phyloP scores from a whole-genome alignment of 2,797 vertebrate species.

The Spinibarbus caldwelli region DNA sequence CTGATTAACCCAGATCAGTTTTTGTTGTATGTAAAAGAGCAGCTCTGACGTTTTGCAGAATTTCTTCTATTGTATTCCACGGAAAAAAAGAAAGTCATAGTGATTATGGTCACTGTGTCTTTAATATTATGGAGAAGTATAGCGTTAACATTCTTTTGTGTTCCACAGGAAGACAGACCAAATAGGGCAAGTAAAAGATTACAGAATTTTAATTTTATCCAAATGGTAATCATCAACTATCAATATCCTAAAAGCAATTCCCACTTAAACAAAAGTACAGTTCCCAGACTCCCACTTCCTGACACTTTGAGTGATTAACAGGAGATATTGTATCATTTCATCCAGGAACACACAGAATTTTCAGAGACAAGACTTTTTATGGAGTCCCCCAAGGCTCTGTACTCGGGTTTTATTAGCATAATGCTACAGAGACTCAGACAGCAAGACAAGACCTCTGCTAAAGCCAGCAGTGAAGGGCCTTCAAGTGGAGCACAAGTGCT shows the following conservation, averaged over 20 bases:
- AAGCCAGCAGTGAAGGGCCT: slow-evolving; percentile 65
- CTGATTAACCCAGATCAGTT: background rate
- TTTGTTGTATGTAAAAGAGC: background rate
- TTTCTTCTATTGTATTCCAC: background rate
- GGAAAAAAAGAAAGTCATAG: background rate
- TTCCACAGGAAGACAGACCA: background rate
- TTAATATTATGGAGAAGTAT: background rate
- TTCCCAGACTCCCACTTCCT: background rate
- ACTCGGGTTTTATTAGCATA: slow-evolving; percentile 50
- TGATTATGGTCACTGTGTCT: background rate
- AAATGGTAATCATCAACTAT: background rate
- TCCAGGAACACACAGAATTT: slow-evolving; percentile 16
- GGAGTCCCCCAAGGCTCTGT: slow-evolving; percentile 46
- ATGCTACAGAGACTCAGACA: slow-evolving; percentile 56
- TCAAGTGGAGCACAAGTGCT: slow-evolving; percentile 68
- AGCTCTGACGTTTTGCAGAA: background rate
- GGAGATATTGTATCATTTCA: background rate
- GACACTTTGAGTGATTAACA: slow-evolving; percentile 10
- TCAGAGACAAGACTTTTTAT: slow-evolving; percentile 16
- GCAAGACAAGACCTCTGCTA: slow-evolving; percentile 61
- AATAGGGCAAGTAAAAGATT: background rate
- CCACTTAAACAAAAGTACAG: background rate
- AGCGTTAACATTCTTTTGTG: background rate
- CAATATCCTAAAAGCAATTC: background rate
- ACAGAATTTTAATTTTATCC: background rate